phyloP scores from a whole-genome alignment of 2,113 vertebrate genomes.

The Felis chaus region DNA sequence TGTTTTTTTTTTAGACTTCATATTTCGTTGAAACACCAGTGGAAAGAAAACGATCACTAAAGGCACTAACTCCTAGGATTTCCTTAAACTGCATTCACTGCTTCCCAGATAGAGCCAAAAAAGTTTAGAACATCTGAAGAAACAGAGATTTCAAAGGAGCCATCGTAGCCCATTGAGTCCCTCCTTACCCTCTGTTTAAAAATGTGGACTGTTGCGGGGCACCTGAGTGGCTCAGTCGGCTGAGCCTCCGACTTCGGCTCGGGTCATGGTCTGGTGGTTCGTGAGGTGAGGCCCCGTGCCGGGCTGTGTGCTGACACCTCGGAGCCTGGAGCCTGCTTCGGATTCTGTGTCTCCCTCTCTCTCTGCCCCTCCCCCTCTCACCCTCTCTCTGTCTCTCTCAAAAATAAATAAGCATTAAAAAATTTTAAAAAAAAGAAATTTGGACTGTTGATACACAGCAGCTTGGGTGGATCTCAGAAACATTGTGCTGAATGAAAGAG shows the following conservation, averaged over 20 bases:
- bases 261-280: no score
- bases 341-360: no score
- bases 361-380: no score
- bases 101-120: neutral
- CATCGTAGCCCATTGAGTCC: neutral
- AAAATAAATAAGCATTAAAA: no score
- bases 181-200: neutral
- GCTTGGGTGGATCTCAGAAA: neutral
- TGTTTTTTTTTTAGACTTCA: neutral
- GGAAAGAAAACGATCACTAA: neutral
- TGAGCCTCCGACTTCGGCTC: no score
- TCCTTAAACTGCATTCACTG: neutral
- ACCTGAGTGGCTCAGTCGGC: no score
- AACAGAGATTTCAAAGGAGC: neutral
- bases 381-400: no score
- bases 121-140: neutral
- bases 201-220: neutral
- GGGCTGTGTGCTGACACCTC: no score
- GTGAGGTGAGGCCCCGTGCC: no score
- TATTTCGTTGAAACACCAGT: neutral
- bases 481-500: neutral
- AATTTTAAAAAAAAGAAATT: neutral
- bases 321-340: no score
- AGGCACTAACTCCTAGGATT: neutral
- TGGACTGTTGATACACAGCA: neutral